Evolutionary conservation across 64 coral and sea anemone genomes (phyloP).

Genomic region (Cladopsammia gracilis): DNA sequence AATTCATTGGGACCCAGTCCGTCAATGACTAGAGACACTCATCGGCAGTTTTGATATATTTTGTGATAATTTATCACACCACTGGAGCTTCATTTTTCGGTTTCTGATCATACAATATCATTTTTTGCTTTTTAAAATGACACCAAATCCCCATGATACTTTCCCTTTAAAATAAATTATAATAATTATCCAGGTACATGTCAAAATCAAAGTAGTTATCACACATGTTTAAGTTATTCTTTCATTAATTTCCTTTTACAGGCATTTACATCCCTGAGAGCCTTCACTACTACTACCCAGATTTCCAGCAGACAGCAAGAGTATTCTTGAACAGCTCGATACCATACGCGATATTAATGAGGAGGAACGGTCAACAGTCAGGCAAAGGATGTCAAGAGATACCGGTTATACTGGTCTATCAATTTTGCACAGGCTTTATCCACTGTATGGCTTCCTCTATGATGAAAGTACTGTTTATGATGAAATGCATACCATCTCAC

Average conservation of each 20-base stretch:
- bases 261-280: constrained; percentile 43
- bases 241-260: background rate
- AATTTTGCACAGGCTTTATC: constrained; percentile 35
- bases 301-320: constrained; percentile 44
- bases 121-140: too few relatives aligned
- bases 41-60: too few relatives aligned
- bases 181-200: too few relatives aligned
- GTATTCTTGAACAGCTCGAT: constrained; percentile 29
- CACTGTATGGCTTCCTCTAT: constrained; percentile 57
- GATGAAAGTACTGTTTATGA: constrained; percentile 36
- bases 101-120: too few relatives aligned
- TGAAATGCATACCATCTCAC: constrained; percentile 63
- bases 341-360: constrained; percentile 14
- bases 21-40: too few relatives aligned
- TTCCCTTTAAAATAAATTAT: too few relatives aligned
- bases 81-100: too few relatives aligned
- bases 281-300: constrained; percentile 57
- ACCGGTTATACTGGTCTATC: constrained; percentile 64
- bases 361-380: constrained; percentile 45
- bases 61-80: too few relatives aligned
- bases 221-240: too few relatives aligned
- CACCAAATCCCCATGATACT: too few relatives aligned
- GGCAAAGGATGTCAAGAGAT: constrained; percentile 16
- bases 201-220: too few relatives aligned
- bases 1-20: too few relatives aligned